Base-by-base conservation (phyloP, 2,888 invertebrate species). In the Coleophora flavipennella region DNA sequence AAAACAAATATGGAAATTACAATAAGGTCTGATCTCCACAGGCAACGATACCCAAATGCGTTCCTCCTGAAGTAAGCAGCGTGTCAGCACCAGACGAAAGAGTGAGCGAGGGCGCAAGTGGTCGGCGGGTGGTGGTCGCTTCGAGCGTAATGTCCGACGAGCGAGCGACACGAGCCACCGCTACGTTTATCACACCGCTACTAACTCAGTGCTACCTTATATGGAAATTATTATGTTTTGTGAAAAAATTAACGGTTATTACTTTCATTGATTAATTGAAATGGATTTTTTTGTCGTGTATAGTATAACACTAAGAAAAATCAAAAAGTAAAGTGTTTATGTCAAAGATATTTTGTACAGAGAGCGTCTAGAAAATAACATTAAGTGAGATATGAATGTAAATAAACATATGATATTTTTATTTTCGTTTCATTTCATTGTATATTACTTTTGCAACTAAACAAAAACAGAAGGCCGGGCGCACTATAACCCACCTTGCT, bases 101-200 rank as follows among this genome's bases (percentile, higher is more conserved):
- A 1, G 62, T 69, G 40, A 73, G 48, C 34, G 80, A 81, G 0
- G 79, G 74, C 1, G 65, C 80, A 1, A 84, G 73, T 14, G 83
- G 86, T 2, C 70, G 81, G 8, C 88, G 89, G 1, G 85, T 89
- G 1, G 89, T 90, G 1, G 86, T 90, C 32, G 90, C 90, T 6
- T 89, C 89, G 39, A 90, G 90, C 60, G 90, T 90, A 9, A 88
- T 89, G 86, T 86, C 89, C 1, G 89, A 90, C 46, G 89, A 90
- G 46, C 62, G 83, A 27, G 65, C 62, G 1, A 54, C 75, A 1
- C 70, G 87, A 53, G 59, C 80, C 1, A 40, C 70, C 58, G 70
- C 73, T 41, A 40, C 67, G 43, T 57, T 50, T 9, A 9, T 46
- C 56, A 50, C 63, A 50, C 48, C 59, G 47, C 57, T 61, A 45